phyloP scores from a whole-genome alignment of 2,797 vertebrate genomes.

The Manis crassicaudata region DNA sequence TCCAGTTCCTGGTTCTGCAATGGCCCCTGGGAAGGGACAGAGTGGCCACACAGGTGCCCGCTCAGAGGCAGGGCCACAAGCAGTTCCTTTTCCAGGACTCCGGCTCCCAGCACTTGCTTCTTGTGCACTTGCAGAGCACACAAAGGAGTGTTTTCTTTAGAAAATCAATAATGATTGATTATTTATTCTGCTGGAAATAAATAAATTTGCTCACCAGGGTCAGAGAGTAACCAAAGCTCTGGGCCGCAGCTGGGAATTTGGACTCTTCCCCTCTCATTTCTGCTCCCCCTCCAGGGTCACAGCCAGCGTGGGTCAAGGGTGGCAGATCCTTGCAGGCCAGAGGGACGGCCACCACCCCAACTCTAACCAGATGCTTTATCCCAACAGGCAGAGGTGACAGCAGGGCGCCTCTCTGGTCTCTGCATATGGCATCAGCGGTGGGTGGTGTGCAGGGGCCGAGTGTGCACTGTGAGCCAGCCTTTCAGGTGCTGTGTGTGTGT shows the following conservation, averaged over 20 bases:
- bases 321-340: background rate
- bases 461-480: background rate
- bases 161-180: slow-evolving; percentile 53
- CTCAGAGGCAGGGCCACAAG: background rate
- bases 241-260: background rate
- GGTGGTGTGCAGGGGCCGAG: background rate
- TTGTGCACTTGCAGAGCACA: background rate
- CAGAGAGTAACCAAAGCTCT: background rate
- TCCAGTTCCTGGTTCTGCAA: background rate
- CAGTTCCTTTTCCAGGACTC: background rate
- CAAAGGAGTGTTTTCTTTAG: slow-evolving; percentile 48
- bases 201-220: slow-evolving; percentile 48
- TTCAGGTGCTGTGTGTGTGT: background rate
- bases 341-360: background rate
- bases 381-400: background rate
- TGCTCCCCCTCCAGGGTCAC: accelerated
- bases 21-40: background rate
- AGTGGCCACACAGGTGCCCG: background rate
- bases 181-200: slow-evolving; percentile 67
- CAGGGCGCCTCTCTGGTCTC: accelerated
- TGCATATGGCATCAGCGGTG: background rate
- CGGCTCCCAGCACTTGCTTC: background rate
- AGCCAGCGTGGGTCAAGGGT: accelerated
- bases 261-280: background rate
- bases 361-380: accelerated